Base-by-base conservation (phyloP, 2,888 invertebrate species). In the Metalampra italica region DNA sequence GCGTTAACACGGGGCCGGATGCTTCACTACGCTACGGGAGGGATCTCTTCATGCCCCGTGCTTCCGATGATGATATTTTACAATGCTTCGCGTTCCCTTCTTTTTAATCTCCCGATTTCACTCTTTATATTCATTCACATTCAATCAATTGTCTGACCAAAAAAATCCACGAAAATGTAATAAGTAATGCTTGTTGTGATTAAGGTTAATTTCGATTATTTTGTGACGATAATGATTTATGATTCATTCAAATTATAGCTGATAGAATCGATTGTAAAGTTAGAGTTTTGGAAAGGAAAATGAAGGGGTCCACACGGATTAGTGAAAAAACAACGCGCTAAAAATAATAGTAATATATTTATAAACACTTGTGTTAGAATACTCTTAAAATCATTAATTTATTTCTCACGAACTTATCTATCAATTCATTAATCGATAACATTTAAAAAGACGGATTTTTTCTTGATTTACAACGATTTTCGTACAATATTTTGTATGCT, bases 291-390 rank as follows among this genome's bases (percentile, higher is more conserved):
- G 66, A 61, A 59, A 54, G 57, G 56, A 55, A 50, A 53, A 66
- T 70, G 66, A 72, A 51, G 64, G 80, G 78, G 59, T 53, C 5
- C 80, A 83, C 78, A 70, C 82, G 63, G 68, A 75, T 86, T 86
- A 86, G 82, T 82, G 76, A 85, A 87, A 82, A 82, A 84, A 86
- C 64, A 81, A 83, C 72, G 57, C 60, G 69, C 71, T 87, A 90
- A 90, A 89, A 89, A 90, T 89, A 90, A 90, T 89, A 88, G 89
- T 88, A 22, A 90, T 90, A 90, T 90, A 89, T 90, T 84, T 87
- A 90, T 90, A 89, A 90, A 90, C 89, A 90, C 89, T 89, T 87
- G 84, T 85, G 87, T 89, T 88, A 89, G 88, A 90, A 84, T 87
- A 88, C 82, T 87, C 86, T 86, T 86, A 87, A 83, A 87, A 81